Conservation (phyloP, 2,797 vertebrate species). For the Pipistrellus nathusii region DNA sequence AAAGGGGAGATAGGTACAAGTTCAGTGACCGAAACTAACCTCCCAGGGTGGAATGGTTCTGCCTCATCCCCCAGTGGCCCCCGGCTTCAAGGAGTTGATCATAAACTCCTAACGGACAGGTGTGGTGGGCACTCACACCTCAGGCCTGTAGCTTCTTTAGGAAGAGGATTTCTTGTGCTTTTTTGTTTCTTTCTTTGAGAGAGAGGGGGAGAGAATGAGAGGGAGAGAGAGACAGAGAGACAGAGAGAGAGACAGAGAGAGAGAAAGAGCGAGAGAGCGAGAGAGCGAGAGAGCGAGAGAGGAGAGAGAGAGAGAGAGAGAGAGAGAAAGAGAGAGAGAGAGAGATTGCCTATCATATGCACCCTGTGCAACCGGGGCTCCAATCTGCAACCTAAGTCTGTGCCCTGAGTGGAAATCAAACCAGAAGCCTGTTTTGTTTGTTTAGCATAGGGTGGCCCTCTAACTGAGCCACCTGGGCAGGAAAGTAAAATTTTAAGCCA, state of each 20-base stretch:
- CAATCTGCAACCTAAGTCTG: background rate
- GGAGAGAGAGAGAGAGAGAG: too few species aligned
- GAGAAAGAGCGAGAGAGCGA: too few species aligned
- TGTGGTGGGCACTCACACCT: too few species aligned
- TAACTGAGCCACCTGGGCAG: background rate
- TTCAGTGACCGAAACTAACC: accelerated
- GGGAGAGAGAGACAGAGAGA: too few species aligned
- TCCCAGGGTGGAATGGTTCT: too few species aligned
- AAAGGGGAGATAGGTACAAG: background rate
- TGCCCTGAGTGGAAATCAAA: background rate
- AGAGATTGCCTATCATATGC: background rate
- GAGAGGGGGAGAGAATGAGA: too few species aligned
- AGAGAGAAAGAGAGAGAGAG: too few species aligned
- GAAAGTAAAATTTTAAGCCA: background rate
- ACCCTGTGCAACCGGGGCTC: too few species aligned
- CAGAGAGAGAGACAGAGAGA: too few species aligned
- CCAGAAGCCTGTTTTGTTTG: background rate
- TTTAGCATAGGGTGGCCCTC: too few species aligned
- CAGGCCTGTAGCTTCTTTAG: background rate
- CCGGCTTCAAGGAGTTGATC: background rate
- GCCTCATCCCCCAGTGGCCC: background rate
- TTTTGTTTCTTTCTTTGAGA: background rate
- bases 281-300: too few species aligned
- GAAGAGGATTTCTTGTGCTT: background rate
- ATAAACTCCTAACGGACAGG: background rate